phyloP scores from a whole-genome alignment of 2,113 vertebrate genomes.

The Sterna hirundo region DNA sequence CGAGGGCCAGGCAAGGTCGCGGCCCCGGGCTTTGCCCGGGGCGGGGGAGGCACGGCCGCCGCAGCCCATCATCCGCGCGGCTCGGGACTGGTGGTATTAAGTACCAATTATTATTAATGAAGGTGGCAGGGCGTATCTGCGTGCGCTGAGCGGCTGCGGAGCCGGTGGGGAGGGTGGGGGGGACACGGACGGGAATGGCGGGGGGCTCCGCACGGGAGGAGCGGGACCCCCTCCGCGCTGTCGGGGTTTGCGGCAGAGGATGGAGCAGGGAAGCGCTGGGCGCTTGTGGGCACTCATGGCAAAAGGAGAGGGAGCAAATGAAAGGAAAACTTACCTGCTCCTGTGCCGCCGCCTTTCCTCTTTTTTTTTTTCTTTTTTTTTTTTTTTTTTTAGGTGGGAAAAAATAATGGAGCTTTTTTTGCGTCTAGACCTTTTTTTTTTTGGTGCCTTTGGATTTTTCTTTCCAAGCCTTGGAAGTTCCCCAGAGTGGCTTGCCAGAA shows the following conservation, averaged over 20 bases:
- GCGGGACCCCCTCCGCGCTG: neutral
- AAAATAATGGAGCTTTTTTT: neutral
- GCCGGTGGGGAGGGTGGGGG: neutral
- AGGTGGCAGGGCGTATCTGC: neutral
- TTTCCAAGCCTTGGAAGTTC: neutral
- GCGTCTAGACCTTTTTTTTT: neutral
- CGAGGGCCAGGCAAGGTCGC: neutral
- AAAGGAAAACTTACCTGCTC: neutral
- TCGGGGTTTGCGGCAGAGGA: neutral
- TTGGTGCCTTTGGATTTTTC: neutral
- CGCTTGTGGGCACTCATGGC: neutral
- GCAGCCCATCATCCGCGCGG: neutral
- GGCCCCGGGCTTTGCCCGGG: neutral
- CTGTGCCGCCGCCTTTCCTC: neutral
- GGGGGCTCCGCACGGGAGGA: neutral
- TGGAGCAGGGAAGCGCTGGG: neutral
- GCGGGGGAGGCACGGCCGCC: neutral
- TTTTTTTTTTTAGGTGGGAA: neutral
- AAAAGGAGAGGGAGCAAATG: neutral
- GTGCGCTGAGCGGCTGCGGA: neutral
- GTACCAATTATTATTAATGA: neutral
- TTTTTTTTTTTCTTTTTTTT: fast-evolving
- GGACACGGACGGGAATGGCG: neutral
- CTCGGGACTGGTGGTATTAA: neutral
- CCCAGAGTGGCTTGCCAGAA: neutral